Percentiles rank a stretch among this genome's conserved stretches.
Conservation (phyloP, 2,113 vertebrate genomes). For the Serilophus lunatus region DNA sequence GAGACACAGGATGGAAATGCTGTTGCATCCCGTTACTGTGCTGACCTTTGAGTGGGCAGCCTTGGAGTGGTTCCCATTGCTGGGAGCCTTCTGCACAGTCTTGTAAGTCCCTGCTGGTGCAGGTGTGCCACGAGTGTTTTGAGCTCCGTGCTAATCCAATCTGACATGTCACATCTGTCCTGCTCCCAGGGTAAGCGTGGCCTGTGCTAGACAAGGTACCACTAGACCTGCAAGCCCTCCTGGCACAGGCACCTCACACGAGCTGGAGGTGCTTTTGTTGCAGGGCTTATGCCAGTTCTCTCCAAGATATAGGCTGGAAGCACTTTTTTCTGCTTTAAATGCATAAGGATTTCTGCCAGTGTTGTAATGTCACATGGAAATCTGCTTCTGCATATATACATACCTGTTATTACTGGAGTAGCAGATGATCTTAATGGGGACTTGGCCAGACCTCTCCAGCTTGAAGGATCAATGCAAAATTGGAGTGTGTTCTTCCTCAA, state of each 20-base stretch:
- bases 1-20: accelerated
- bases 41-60: not conserved
- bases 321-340: not conserved
- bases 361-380: not conserved
- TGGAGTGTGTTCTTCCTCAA: not conserved
- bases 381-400: not conserved
- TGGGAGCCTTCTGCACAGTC: not conserved
- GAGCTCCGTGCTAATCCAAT: not conserved
- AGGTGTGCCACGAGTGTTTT: not conserved
- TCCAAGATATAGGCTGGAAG: not conserved
- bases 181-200: not conserved
- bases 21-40: not conserved
- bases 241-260: not conserved
- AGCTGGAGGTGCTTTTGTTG: not conserved
- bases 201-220: not conserved
- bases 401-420: not conserved
- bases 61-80: not conserved
- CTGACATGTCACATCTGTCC: not conserved
- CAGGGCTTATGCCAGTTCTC: not conserved
- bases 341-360: not conserved
- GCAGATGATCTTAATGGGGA: not conserved
- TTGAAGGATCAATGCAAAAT: not conserved
- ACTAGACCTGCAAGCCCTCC: not conserved
- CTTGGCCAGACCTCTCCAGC: not conserved
- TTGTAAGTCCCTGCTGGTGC: not conserved